Base-by-base conservation (phyloP, 1,140 invertebrate species). In the Drosophila punjabiensis region DNA sequence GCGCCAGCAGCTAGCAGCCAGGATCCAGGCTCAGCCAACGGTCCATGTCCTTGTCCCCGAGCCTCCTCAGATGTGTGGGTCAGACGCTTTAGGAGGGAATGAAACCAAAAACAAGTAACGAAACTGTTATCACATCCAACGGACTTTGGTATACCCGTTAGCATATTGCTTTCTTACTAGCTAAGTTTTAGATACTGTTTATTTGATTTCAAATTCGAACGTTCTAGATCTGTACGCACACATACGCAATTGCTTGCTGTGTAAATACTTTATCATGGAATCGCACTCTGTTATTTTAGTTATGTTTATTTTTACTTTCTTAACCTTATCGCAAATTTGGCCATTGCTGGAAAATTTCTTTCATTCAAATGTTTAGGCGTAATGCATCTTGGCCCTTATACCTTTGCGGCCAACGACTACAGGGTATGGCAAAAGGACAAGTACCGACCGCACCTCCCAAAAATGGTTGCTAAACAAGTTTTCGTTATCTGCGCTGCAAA, bases 391-490 rank as follows among this genome's bases (percentile, higher is more conserved):
- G 2, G 3, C 6, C 11, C 45, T 5, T 11, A 4, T 32, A 32
- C 24, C 63, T n/a, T 18, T 32, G 1, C 16, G 13, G 1, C 10
- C 43, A 9, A 37, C 6, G 24, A 48, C 10, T 32, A n/a, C 43
- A 28, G 33, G 65, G 30, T 33, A 39, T 39, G 76, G 45, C 67
- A 82, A 69, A 68, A 71, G 66, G 63, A 86, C 69, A 81, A 60
- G 79, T 47, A 69, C 41, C 56, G 43, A 60, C 56, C 66, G 45
- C 73, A 71, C 63, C 58, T 64, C 82, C 68, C 82, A 45, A 87
- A 86, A 82, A 78, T 78, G 84, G 85, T 89, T 88, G 69, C 85
- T 81, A 84, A 88, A 88, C 84, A 84, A 88, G 77, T 88, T 88
- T 83, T 84, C 80, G 85, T 84, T 89, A 78, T 84, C 78, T 89